phyloP scores from a whole-genome alignment of 2,888 invertebrate species.

The Parelbella ahira region DNA sequence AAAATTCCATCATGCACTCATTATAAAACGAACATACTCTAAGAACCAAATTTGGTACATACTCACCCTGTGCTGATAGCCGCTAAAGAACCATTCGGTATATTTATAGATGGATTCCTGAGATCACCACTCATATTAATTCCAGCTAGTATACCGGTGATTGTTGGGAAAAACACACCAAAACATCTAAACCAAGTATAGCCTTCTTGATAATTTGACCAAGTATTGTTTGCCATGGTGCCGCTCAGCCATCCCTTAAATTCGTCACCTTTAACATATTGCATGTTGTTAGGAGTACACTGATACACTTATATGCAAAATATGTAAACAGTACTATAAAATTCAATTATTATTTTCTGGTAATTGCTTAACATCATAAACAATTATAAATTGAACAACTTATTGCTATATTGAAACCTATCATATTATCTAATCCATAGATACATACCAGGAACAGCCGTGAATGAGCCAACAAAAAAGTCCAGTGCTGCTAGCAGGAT shows the following conservation, averaged over 20 bases:
- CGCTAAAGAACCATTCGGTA: slow-evolving; percentile 96
- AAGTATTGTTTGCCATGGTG: slow-evolving; percentile 90
- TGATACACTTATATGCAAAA: too few relatives aligned
- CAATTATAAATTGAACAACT: too few relatives aligned
- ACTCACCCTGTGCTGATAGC: slow-evolving; percentile 93
- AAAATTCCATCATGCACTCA: too few relatives aligned
- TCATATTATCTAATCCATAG: too few relatives aligned
- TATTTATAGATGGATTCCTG: slow-evolving; percentile 93
- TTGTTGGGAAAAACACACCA: slow-evolving; percentile 98
- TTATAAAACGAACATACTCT: too few relatives aligned
- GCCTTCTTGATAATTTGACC: slow-evolving; percentile 87
- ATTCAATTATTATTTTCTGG: too few relatives aligned
- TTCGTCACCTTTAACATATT: slow-evolving; percentile 84
- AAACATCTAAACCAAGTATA: slow-evolving; percentile 98
- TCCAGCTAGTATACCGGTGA: slow-evolving; percentile 97
- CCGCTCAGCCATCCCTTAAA: slow-evolving; percentile 92
- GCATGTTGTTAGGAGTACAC: too few relatives aligned
- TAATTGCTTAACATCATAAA: too few relatives aligned
- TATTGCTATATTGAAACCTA: too few relatives aligned
- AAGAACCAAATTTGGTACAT: too few relatives aligned
- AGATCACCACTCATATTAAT: slow-evolving; percentile 99
- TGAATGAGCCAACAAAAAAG: slow-evolving; percentile 95
- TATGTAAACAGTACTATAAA: too few relatives aligned
- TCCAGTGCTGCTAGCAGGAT: slow-evolving; percentile 94
- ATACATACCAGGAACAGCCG: slow-evolving; percentile 83